Base-by-base conservation (phyloP, 1,140 invertebrate genomes). In the Drosophila erecta region DNA sequence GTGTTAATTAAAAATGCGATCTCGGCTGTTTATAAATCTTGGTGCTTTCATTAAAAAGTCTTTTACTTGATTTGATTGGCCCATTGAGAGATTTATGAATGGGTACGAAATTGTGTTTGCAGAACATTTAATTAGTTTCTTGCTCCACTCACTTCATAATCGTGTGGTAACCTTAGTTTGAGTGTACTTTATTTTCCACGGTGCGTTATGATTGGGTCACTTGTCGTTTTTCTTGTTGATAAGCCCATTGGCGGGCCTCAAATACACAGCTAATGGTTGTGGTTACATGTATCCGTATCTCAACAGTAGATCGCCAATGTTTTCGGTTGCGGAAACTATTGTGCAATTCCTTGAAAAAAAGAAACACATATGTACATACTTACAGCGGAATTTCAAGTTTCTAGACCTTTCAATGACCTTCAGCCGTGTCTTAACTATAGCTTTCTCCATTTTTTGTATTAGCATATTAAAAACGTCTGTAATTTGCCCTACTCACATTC, bases 1-100 rank as follows among this genome's bases (percentile, higher is more conserved):
- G 44, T 44, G 51, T 79, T 79, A 79, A 79, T 70, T 75, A 58
- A 79, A 79, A 70, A 27, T 49, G 65, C 10, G 73, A 60, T 66
- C 14, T 41, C 14, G 14, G 22, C 33, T 46, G 47, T 57, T 50
- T 60, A 77, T 81, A 77, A 81, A 81, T 81, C 79, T 41, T 55
- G 41, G 24, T 37, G 66, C 54, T 69, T 83, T 83, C 64, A 83
- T 83, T 76, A 67, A 77, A 81, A 64, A 73, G 61, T 62, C 57
- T 77, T 64, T 73, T 74, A 33, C 37, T 58, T 64, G 59, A 71
- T 59, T 76, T 57, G 53, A 81, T 81, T 77, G 78, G 37, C 54
- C 58, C 62, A 84, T 67, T 81, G 79, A 81, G 49, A 76, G 64
- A 81, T 87, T 87, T 84, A 84, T 84, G 58, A 67, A 79, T 79